Conservation (phyloP, 2,113 vertebrate species). For the Gopherus evgoodei region DNA sequence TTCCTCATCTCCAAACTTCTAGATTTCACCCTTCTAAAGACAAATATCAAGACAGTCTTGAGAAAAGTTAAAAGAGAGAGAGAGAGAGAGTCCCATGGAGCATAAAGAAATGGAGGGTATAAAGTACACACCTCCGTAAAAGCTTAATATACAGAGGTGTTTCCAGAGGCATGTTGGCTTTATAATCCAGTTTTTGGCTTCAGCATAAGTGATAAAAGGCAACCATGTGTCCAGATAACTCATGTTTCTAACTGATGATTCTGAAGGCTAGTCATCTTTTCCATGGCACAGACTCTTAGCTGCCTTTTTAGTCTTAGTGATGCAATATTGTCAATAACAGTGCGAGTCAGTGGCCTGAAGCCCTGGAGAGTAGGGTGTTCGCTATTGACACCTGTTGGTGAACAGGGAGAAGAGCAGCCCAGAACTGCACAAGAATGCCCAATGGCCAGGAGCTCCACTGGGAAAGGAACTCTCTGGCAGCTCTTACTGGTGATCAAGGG, state of each 20-base stretch:
- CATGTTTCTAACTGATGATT: conserved; percentile 36
- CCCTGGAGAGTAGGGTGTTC: not conserved
- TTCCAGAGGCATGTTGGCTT: conserved; percentile 70
- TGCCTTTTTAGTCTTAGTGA: conserved; percentile 42
- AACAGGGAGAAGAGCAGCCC: conserved; percentile 48
- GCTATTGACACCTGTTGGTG: not conserved
- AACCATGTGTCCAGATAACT: conserved; percentile 73
- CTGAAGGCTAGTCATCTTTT: conserved; percentile 63
- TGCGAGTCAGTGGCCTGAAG: conserved; percentile 42
- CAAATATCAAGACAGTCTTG: not conserved
- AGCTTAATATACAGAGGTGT: conserved; percentile 68
- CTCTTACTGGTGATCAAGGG: conserved; percentile 57
- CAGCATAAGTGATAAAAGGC: conserved; percentile 71
- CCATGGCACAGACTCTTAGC: conserved; percentile 43
- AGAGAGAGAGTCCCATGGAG: conserved; percentile 16
- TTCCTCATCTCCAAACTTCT: conserved; percentile 14
- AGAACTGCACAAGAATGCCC: conserved; percentile 52
- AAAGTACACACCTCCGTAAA: conserved; percentile 4
- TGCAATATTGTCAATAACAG: conserved; percentile 32
- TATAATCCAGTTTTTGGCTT: conserved; percentile 51
- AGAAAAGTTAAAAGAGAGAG: not conserved
- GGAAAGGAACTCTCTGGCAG: conserved; percentile 32
- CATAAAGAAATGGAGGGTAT: conserved; percentile 30
- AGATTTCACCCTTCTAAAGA: not conserved
- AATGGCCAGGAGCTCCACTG: conserved; percentile 58